Evolutionary conservation across 2,113 vertebrate genomes (phyloP).

Genomic region (Tenebrosternarchus preto): DNA sequence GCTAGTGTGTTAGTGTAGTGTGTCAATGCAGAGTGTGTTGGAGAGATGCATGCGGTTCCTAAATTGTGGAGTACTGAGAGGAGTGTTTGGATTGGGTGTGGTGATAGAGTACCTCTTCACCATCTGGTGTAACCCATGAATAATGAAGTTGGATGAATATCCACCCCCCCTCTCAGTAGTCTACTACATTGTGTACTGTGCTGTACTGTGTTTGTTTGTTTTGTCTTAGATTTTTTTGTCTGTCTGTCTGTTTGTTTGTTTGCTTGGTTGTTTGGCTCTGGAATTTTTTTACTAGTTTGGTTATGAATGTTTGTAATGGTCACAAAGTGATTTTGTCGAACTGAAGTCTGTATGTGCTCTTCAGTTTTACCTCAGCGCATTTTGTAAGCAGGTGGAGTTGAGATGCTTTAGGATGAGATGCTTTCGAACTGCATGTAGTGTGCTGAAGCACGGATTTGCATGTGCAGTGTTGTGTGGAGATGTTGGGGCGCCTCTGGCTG

Average conservation of each 20-base stretch:
- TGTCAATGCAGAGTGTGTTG: background rate
- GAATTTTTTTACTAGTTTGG: too few species aligned
- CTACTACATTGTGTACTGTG: background rate
- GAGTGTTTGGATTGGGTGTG: background rate
- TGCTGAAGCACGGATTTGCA: background rate
- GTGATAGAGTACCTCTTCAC: background rate
- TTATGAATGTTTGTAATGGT: too few species aligned
- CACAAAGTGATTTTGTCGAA: too few species aligned
- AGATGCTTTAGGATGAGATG: background rate
- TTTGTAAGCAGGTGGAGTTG: too few species aligned
- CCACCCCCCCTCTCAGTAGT: slow-evolving; percentile 1
- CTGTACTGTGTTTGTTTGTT: too few species aligned
- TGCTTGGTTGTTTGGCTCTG: background rate
- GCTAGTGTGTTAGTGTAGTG: background rate
- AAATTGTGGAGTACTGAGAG: background rate
- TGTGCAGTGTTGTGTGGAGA: background rate
- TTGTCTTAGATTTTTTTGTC: too few species aligned
- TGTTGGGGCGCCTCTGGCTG: too few species aligned
- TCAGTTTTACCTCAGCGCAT: too few species aligned
- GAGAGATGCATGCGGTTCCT: background rate
- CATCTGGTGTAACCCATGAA: background rate
- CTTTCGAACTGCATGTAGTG: background rate
- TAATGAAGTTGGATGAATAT: background rate
- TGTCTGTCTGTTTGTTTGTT: background rate
- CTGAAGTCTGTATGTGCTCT: too few species aligned